Conservation (phyloP, 2,113 vertebrate species). For the Ciconia maguari region DNA sequence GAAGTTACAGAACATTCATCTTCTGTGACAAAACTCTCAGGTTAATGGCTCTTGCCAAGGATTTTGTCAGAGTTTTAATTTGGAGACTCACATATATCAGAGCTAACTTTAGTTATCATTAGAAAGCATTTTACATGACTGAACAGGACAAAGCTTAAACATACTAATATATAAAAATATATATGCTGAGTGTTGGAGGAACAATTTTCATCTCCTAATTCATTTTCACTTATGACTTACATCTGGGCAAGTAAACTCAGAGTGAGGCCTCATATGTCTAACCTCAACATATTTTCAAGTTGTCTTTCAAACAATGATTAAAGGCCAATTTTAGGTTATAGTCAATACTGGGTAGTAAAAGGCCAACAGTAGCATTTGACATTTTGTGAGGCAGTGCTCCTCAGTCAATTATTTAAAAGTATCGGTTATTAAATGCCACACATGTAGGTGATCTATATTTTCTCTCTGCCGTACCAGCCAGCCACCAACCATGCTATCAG, state of each 20-base stretch:
- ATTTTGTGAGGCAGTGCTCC: conserved; percentile 76
- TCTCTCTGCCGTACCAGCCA: neutral
- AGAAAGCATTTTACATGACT: neutral
- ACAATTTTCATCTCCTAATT: neutral
- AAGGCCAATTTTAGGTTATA: conserved; percentile 78
- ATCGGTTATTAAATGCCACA: conserved; percentile 81
- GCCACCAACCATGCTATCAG: conserved; percentile 66
- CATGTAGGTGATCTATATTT: conserved; percentile 54
- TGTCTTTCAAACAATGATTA: conserved; percentile 81
- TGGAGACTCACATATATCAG: neutral
- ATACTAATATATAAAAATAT: neutral
- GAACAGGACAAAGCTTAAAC: neutral
- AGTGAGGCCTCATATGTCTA: neutral
- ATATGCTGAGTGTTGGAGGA: neutral
- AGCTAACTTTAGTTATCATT: neutral
- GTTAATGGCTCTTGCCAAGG: neutral
- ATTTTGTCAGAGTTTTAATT: neutral
- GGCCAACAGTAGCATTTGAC: conserved; percentile 73
- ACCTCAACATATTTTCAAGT: conserved; percentile 62
- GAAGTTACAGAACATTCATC: neutral
- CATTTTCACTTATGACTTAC: neutral
- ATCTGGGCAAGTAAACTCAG: neutral
- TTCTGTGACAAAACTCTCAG: neutral
- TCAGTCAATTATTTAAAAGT: conserved; percentile 77
- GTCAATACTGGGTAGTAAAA: conserved; percentile 69